Conservation (phyloP, 2,888 invertebrate genomes). For the Imbricaverruca yamaguchii region DNA sequence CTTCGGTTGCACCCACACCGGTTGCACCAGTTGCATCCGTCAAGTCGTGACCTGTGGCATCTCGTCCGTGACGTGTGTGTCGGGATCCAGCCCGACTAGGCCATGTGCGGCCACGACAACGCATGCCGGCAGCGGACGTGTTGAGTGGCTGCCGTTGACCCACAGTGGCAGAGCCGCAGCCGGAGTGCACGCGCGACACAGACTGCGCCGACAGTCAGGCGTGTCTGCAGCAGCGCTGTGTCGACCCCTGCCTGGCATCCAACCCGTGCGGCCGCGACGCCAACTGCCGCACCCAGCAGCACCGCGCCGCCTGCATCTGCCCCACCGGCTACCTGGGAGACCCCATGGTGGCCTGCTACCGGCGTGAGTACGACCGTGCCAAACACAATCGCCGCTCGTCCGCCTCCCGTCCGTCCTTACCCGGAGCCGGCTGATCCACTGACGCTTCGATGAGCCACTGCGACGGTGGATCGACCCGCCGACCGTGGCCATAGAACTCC, state of each 20-base stretch:
- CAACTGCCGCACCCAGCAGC: conserved; percentile 65
- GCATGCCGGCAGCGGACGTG: no score
- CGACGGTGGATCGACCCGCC: no score
- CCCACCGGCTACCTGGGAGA: conserved; percentile 75
- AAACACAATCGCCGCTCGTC: not conserved
- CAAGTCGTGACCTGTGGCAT: no score
- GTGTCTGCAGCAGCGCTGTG: conserved; percentile 39
- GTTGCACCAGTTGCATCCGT: no score
- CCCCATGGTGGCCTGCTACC: conserved; percentile 74
- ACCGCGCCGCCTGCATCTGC: conserved; percentile 72
- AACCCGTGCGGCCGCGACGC: conserved; percentile 75
- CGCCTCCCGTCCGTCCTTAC: not conserved
- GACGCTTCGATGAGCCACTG: not conserved
- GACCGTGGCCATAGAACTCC: no score
- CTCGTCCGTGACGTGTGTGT: no score
- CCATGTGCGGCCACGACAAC: no score
- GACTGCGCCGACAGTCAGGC: conserved; percentile 38
- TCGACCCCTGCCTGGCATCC: conserved; percentile 55
- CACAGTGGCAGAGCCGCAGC: conserved; percentile 28
- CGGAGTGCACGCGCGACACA: conserved; percentile 37
- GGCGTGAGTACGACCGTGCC: conserved; percentile 55
- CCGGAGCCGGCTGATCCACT: not conserved
- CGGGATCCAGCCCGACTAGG: no score
- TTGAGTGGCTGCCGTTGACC: not conserved
- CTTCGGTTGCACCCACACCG: no score